phyloP scores from a whole-genome alignment of 2,113 vertebrate species.

The Callionymus lyra region DNA sequence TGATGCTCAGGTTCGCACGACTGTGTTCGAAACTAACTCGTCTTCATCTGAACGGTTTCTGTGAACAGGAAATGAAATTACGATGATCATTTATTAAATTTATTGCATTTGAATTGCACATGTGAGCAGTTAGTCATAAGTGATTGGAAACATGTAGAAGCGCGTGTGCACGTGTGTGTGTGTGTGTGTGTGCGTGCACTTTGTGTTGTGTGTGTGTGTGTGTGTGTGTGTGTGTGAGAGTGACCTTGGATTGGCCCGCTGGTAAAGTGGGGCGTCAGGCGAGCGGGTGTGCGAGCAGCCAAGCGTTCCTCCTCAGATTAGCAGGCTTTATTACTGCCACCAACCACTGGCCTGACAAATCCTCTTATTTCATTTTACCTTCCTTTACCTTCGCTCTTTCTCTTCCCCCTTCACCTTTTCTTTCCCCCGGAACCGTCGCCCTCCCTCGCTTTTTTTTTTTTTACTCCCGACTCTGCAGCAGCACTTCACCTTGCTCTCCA shows the following conservation, averaged over 20 bases:
- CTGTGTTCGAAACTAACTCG: too few relatives aligned
- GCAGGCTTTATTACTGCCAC: slow-evolving; percentile 77
- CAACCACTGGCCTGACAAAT: slow-evolving; percentile 72
- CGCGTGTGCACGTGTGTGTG: slow-evolving; percentile 14
- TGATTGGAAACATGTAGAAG: slow-evolving; percentile 22
- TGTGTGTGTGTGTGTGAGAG: slow-evolving; percentile 38
- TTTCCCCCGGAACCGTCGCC: slow-evolving; percentile 24
- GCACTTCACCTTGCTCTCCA: slow-evolving; percentile 18
- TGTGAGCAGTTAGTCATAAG: slow-evolving; percentile 16
- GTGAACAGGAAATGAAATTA: neutral
- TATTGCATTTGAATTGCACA: slow-evolving; percentile 1
- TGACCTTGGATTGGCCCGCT: slow-evolving; percentile 71
- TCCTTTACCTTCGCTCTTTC: slow-evolving; percentile 42
- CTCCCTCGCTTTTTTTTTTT: slow-evolving; percentile 8
- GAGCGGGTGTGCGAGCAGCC: slow-evolving; percentile 66
- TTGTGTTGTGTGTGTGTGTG: slow-evolving; percentile 14
- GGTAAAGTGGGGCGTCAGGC: slow-evolving; percentile 67
- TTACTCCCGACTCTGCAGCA: slow-evolving; percentile 7
- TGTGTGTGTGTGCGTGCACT: slow-evolving; percentile 32
- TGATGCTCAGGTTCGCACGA: too few relatives aligned
- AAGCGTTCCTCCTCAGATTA: slow-evolving; percentile 75
- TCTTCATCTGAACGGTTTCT: neutral
- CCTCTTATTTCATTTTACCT: slow-evolving; percentile 70
- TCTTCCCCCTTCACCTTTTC: slow-evolving; percentile 30
- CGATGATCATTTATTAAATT: neutral